Evolutionary conservation across 2,797 vertebrate species (phyloP).

Genomic region (Chaunax sp.): DNA sequence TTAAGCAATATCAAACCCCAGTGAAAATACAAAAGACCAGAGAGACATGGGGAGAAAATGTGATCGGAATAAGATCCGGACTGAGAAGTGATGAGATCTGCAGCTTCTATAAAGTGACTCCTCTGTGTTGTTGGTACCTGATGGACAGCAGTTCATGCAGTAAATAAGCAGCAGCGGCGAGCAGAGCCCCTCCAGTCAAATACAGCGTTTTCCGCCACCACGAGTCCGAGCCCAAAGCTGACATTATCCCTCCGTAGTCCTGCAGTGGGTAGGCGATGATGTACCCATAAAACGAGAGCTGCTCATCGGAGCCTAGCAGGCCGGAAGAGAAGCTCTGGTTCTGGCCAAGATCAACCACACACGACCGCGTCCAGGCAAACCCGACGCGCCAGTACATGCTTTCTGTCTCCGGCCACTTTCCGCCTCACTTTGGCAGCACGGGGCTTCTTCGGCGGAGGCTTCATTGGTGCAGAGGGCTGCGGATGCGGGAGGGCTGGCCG

Average conservation of each 20-base stretch:
- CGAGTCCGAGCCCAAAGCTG: conserved; percentile 93
- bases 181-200: conserved; percentile 96
- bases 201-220: conserved; percentile 99
- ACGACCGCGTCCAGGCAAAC: conserved; percentile 91
- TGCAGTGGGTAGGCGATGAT: conserved; percentile 92
- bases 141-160: conserved; percentile 95
- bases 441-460: conserved; percentile 77
- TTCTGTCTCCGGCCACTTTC: conserved; percentile 81
- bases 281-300: conserved; percentile 92
- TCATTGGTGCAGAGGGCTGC: conserved; percentile 70
- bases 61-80: background rate
- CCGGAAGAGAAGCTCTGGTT: conserved; percentile 91
- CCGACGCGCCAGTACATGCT: conserved; percentile 97
- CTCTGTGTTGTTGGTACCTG: conserved; percentile 82
- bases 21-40: conserved; percentile 40
- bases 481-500: conserved; percentile 26
- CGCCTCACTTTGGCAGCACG: conserved; percentile 80
- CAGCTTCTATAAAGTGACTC: background rate
- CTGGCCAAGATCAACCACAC: conserved; percentile 92
- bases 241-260: conserved; percentile 93
- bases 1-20: conserved; percentile 56
- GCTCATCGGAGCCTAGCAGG: conserved; percentile 89
- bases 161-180: conserved; percentile 96
- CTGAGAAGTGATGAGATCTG: background rate
- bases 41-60: background rate